A percentile compares a stretch with the other conserved stretches of the same genome.
These are phyloP conservation scores for Patella depressa DNA, from an alignment of 2,888 invertebrate genomes.

Conservation along the genomic window DNA sequence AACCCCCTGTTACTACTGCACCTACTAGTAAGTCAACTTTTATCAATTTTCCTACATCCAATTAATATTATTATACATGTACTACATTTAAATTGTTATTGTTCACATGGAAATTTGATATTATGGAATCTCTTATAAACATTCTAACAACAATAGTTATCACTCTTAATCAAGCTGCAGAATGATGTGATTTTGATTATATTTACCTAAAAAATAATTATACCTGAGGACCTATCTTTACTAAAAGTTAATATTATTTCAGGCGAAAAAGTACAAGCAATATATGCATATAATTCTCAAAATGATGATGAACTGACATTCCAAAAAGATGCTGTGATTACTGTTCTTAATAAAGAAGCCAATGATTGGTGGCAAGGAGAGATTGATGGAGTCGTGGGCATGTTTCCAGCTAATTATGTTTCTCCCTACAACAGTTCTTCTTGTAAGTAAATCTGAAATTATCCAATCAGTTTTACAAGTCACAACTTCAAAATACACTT, in stretches of 20 bases:
- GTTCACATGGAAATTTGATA: too few species aligned
- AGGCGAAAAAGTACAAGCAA: slow-evolving; percentile 81
- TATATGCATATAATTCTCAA: slow-evolving; percentile 68
- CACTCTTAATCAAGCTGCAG: too few species aligned
- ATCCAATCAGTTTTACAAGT: too few species aligned
- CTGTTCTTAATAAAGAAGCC: slow-evolving; percentile 85
- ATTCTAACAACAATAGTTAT: too few species aligned
- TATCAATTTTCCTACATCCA: too few species aligned
- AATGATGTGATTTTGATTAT: too few species aligned
- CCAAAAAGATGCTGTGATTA: slow-evolving; percentile 68
- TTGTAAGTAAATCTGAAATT: neutral
- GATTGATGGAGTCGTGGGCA: slow-evolving; percentile 86
- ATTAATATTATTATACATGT: too few species aligned
- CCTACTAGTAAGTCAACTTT: neutral
- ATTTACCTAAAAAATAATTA: too few species aligned
- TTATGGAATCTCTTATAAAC: too few species aligned
- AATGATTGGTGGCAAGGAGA: slow-evolving; percentile 99
- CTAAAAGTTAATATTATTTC: slow-evolving; percentile 21
- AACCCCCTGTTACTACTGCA: slow-evolving; percentile 6
- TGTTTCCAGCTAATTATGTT: slow-evolving; percentile 97
- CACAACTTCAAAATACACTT: too few species aligned
- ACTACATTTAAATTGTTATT: too few species aligned
- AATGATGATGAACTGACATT: slow-evolving; percentile 70
- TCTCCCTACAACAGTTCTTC: slow-evolving; percentile 65
- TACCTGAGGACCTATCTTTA: too few species aligned